These are phyloP conservation scores for Ctenopoma multispine DNA, from an alignment of 2,797 vertebrate species.

Conservation along the genomic window DNA sequence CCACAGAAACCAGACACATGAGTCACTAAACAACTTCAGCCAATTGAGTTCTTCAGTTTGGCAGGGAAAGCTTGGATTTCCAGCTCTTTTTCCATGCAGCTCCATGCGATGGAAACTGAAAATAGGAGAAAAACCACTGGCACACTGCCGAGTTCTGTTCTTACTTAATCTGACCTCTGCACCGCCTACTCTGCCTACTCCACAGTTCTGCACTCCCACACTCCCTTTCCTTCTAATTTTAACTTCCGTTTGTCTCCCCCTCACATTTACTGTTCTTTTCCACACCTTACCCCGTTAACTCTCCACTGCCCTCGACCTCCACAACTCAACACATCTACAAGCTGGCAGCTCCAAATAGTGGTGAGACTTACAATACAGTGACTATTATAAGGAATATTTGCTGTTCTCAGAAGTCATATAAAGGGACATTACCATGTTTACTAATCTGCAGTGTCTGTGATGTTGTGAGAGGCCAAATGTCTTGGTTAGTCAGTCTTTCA, in stretches of 20 bases:
- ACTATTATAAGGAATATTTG: background rate
- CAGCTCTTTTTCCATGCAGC: slow-evolving; percentile 26
- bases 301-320: background rate
- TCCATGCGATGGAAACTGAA: slow-evolving; percentile 66
- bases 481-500: slow-evolving; percentile 3
- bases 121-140: slow-evolving; percentile 43
- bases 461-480: background rate
- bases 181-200: slow-evolving; percentile 22
- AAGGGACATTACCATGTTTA: slow-evolving; percentile 15
- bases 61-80: slow-evolving; percentile 38
- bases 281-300: background rate
- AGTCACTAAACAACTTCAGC: slow-evolving; percentile 67
- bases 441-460: background rate
- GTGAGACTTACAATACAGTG: slow-evolving; percentile 4
- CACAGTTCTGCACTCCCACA: slow-evolving; percentile 42
- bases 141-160: slow-evolving; percentile 56
- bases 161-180: slow-evolving; percentile 57
- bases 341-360: background rate
- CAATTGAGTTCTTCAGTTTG: slow-evolving; percentile 53
- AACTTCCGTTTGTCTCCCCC: background rate
- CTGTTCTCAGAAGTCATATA: slow-evolving; percentile 18
- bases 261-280: slow-evolving; percentile 7
- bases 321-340: slow-evolving; percentile 1
- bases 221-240: slow-evolving; percentile 29
- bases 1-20: slow-evolving; percentile 78